Conservation (phyloP, 2,888 invertebrate species). For the Gasteruption jaculator region DNA sequence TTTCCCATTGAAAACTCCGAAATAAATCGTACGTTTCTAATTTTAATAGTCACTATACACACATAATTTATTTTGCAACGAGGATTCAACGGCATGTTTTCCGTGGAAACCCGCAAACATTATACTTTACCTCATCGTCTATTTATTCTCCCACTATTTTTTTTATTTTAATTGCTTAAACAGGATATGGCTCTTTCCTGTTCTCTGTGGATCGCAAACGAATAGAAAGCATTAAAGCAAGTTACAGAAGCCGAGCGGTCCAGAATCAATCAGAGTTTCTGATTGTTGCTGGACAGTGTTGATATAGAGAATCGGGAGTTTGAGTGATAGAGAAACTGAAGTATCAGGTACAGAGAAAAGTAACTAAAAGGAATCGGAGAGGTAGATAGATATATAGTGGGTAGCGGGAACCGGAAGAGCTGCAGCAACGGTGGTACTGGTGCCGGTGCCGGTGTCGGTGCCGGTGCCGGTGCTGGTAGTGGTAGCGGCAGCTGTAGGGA, state of each 20-base stretch:
- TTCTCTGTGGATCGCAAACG: not conserved
- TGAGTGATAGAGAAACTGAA: constrained; percentile 1
- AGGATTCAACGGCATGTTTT: too few species aligned
- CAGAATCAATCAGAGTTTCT: constrained; percentile 41
- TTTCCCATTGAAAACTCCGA: too few species aligned
- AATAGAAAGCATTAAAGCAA: constrained; percentile 6
- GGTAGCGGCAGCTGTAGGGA: constrained; percentile 10
- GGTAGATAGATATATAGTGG: constrained; percentile 11
- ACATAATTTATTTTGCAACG: too few species aligned
- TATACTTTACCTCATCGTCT: too few species aligned
- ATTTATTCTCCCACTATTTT: too few species aligned
- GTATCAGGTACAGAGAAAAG: too few species aligned
- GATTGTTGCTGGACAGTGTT: constrained; percentile 40
- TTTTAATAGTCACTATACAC: too few species aligned
- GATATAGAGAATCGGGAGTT: constrained; percentile 27
- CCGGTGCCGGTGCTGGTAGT: constrained; percentile 14
- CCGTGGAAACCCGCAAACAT: too few species aligned
- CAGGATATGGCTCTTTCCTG: not conserved
- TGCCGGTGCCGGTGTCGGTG: constrained; percentile 13
- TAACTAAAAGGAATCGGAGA: too few species aligned
- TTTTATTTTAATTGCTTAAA: constrained; percentile 7
- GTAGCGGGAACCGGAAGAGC: constrained; percentile 13
- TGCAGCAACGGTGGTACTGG: constrained; percentile 19
- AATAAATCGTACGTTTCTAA: too few species aligned
- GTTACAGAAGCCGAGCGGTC: constrained; percentile 6